A percentile compares a stretch with the other conserved stretches of the same genome.
Conservation (phyloP, 2,797 vertebrate species). For the Dryobates pubescens region DNA sequence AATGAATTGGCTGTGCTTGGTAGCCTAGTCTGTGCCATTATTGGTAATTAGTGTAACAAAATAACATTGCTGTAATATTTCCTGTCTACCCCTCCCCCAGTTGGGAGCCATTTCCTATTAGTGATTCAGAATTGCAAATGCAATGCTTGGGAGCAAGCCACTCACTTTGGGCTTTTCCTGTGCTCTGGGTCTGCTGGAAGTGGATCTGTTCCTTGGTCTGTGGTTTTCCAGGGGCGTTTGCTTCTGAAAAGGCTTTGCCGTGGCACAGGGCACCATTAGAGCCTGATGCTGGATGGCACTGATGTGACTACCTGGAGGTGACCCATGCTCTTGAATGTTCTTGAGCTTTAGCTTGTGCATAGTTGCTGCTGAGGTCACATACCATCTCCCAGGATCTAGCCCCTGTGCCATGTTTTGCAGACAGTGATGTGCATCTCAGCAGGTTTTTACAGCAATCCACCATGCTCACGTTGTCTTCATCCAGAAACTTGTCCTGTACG, state of each 20-base stretch:
- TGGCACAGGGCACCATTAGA: background rate
- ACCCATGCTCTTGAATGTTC: accelerated
- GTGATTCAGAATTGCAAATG: slow-evolving; percentile 27
- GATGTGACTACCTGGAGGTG: background rate
- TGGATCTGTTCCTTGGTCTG: background rate
- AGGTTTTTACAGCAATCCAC: background rate
- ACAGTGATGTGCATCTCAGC: accelerated
- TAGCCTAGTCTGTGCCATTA: slow-evolving; percentile 55
- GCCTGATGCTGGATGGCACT: background rate
- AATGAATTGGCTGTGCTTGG: slow-evolving; percentile 68
- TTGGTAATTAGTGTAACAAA: slow-evolving; percentile 74
- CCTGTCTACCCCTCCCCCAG: slow-evolving; percentile 49
- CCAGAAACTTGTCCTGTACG: background rate
- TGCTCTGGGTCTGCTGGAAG: background rate
- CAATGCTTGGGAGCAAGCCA: background rate
- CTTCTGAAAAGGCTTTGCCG: background rate
- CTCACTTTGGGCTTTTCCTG: background rate
- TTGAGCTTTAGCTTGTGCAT: background rate
- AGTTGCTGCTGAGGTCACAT: background rate
- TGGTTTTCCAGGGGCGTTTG: background rate
- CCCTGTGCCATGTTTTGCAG: accelerated
- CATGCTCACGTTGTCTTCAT: background rate
- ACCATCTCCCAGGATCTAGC: background rate
- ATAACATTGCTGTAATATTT: slow-evolving; percentile 27
- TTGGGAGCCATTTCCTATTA: background rate